These are phyloP conservation scores for Oreohelix idahoensis DNA, from an alignment of 1,140 invertebrate species.

Conservation along the genomic window DNA sequence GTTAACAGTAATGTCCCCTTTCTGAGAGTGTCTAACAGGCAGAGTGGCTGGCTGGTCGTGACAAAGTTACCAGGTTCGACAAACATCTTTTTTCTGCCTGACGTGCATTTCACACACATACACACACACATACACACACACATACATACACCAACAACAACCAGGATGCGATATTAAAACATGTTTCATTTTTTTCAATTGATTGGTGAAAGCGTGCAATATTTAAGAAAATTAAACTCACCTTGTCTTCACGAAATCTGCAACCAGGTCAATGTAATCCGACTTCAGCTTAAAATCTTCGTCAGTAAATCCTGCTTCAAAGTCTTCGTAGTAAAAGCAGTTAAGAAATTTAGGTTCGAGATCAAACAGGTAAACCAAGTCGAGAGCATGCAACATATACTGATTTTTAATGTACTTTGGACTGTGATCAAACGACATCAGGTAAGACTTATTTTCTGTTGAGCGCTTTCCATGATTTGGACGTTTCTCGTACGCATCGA, in stretches of 20 bases:
- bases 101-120: no score
- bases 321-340: background rate
- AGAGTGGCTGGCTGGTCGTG: no score
- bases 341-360: background rate
- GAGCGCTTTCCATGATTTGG: background rate
- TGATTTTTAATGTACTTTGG: background rate
- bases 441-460: background rate
- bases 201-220: no score
- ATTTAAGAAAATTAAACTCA: no score
- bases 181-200: no score
- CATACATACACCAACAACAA: no score
- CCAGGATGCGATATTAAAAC: no score
- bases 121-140: no score
- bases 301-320: background rate
- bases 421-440: background rate
- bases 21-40: no score
- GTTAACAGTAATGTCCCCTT: no score
- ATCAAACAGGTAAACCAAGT: background rate
- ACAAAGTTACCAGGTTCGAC: no score
- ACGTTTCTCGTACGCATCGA: background rate
- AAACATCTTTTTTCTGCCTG: no score
- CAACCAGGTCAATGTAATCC: background rate
- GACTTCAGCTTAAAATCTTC: background rate
- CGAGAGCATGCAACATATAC: background rate
- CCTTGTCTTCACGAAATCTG: background rate